Base-by-base conservation (phyloP, 2,113 vertebrate genomes). In the Pseudopipra pipra region DNA sequence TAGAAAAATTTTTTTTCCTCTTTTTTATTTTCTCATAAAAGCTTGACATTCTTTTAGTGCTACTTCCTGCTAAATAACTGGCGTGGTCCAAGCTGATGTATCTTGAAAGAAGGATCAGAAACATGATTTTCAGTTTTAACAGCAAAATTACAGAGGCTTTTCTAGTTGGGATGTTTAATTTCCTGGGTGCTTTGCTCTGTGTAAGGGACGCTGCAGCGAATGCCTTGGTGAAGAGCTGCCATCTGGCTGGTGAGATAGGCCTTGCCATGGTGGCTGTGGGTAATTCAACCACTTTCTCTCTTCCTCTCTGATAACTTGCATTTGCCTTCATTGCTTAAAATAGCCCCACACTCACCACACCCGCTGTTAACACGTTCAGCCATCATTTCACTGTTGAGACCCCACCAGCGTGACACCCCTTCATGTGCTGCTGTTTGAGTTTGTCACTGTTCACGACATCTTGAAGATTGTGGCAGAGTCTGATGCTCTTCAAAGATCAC, bases 1-100 rank as follows among this genome's bases (percentile, higher is more conserved):
- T 62, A 3, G 22, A 67, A 47, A 47, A 23, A 15, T 1, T 2
- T 2, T 4, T 35, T 0, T 39, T 61, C 25, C 28, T 14, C 1
- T 44, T 28, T 43, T 21, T n/a, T 41, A 5, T 43, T 73, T 90
- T 74, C 51, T 79, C 24, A 14, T 79, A 44, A 92, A 91, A 93
- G 21, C 74, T 85, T 59, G 12, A 24, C 11, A 0, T 28, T 83
- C 28, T 58, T 62, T 62, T 44, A 68, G 35, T 73, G 65, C 19
- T 17, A 11, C n/a, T 87, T 85, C 9, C n/a, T 39, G 37, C n/a
- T 54, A 27, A 44, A 37, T 67, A 61, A 75, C 52, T 83, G 44
- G 14, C 20, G 56, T 76, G 41, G 18, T 24, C 44, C 33, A 37
- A 37, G 61, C 58, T 77, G 35, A 28, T 62, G 43, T 24, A 2